Conservation (phyloP, 2,113 vertebrate species). For the Lophius piscatorius region DNA sequence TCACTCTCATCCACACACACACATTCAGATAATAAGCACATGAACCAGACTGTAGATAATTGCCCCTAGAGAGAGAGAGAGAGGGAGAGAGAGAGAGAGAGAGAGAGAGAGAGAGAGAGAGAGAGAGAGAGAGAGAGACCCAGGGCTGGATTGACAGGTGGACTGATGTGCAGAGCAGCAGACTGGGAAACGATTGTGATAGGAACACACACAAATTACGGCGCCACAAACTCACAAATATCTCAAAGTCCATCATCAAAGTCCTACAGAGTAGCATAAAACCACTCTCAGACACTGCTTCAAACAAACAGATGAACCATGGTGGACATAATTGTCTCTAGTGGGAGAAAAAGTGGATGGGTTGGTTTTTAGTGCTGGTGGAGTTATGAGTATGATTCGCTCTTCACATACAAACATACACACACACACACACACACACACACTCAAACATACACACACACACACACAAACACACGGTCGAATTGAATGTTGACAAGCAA, state of each 20-base stretch:
- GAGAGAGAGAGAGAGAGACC: conserved; percentile 19
- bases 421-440: conserved; percentile 9
- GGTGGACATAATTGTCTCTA: conserved; percentile 28
- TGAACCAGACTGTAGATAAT: conserved; percentile 58
- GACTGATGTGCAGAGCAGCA: conserved; percentile 19
- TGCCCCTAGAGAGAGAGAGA: conserved; percentile 32
- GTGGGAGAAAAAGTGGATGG: conserved; percentile 18
- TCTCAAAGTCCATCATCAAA: background rate
- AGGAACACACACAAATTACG: background rate
- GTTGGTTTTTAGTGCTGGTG: too few species aligned
- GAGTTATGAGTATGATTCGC: too few species aligned
- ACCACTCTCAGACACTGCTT: background rate
- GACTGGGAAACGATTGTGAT: conserved; percentile 21
- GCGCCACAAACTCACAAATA: background rate
- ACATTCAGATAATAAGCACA: conserved; percentile 46
- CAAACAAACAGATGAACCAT: background rate
- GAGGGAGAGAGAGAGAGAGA: conserved; percentile 9
- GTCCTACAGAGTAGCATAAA: background rate
- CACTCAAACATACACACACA: background rate
- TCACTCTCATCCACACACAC: conserved; percentile 4
- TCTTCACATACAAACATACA: background rate
- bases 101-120: conserved; percentile 16
- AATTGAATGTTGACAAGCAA: conserved; percentile 23
- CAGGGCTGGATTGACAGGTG: conserved; percentile 34
- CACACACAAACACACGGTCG: conserved; percentile 7